Percentiles rank a stretch among this genome's conserved stretches.
These are phyloP conservation scores for Balaeniceps rex DNA, from an alignment of 2,113 vertebrate species.

Conservation along the genomic window DNA sequence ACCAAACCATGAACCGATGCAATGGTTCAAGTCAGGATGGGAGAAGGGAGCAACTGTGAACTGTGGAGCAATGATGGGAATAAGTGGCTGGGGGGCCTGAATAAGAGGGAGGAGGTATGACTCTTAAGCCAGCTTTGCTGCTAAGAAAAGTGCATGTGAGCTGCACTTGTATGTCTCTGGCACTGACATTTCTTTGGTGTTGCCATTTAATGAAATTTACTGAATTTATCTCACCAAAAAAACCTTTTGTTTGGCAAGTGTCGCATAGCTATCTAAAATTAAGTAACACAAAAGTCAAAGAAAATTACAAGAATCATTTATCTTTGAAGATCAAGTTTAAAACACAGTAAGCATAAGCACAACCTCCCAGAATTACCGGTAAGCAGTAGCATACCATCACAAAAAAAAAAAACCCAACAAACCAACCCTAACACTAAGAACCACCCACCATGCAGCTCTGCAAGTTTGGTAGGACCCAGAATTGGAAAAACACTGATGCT, in stretches of 20 bases:
- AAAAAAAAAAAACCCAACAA: not conserved
- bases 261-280: not conserved
- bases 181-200: not conserved
- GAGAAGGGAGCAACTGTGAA: not conserved
- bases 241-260: not conserved
- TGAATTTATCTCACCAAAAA: not conserved
- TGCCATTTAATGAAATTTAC: not conserved
- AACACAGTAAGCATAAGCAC: not conserved
- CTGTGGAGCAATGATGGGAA: not conserved
- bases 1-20: not conserved
- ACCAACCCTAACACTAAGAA: not conserved
- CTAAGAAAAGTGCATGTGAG: not conserved
- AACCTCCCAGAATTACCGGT: not conserved
- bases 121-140: slow-evolving; percentile 3
- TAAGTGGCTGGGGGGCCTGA: not conserved
- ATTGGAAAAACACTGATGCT: not conserved
- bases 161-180: not conserved
- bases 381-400: not conserved
- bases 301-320: not conserved
- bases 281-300: not conserved
- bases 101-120: not conserved
- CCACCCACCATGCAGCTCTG: not conserved
- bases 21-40: not conserved
- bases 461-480: not conserved
- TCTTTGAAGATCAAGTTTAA: not conserved